A percentile compares a stretch with the other conserved stretches of the same genome.
Evolutionary conservation across 2,888 invertebrate species (phyloP).

Genomic region (Drosophila villosipedis): DNA sequence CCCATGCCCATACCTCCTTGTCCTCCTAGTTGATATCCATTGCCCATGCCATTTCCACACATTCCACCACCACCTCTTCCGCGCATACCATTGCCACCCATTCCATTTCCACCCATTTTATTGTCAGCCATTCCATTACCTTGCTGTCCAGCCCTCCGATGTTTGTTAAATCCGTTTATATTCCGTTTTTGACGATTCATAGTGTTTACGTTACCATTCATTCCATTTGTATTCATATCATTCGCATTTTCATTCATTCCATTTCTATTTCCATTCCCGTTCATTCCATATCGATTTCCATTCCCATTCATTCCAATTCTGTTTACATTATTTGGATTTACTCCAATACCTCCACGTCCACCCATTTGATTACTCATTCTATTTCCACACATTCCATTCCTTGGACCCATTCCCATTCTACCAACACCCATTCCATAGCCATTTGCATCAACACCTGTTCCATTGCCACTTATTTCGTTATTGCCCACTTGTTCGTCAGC

Average conservation of each 20-base stretch:
- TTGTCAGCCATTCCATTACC: constrained; percentile 18
- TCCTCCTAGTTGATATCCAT: not conserved
- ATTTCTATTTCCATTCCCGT: constrained; percentile 19
- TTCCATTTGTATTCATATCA: constrained; percentile 21
- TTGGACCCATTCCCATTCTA: constrained; percentile 1
- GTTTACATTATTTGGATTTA: constrained; percentile 11
- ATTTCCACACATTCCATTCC: constrained; percentile 5
- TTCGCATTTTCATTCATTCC: constrained; percentile 24
- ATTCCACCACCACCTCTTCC: constrained; percentile 1
- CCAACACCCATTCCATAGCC: not conserved
- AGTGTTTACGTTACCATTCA: not conserved
- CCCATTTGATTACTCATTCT: not conserved
- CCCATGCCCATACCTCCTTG: not conserved
- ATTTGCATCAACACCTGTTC: not conserved
- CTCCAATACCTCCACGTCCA: constrained; percentile 11
- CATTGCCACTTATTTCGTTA: constrained; percentile 1
- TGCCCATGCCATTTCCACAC: not conserved
- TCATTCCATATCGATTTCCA: constrained; percentile 20
- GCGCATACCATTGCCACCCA: constrained; percentile 8
- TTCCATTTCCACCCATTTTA: constrained; percentile 11
- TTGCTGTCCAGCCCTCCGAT: constrained; percentile 26
- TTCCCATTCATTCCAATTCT: constrained; percentile 16
- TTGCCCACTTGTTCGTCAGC: not conserved
- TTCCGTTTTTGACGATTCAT: constrained; percentile 22
- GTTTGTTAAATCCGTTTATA: constrained; percentile 8